Conservation (phyloP, 2,888 invertebrate genomes). For the Lasioglossum villosulum region DNA sequence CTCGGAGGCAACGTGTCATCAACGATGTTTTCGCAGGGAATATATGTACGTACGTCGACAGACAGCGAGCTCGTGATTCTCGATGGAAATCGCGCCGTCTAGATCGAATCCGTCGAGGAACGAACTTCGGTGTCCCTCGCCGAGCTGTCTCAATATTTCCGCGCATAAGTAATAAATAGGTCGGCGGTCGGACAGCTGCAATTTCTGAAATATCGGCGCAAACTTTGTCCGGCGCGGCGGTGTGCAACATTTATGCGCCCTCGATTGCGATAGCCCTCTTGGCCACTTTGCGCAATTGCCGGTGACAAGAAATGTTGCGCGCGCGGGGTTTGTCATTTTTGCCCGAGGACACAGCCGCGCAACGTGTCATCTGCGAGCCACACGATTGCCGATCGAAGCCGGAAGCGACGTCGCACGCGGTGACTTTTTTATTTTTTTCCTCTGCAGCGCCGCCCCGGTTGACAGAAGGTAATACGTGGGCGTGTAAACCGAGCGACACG, state of each 20-base stretch:
- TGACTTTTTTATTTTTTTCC: slow-evolving; percentile 11
- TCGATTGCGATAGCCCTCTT: slow-evolving; percentile 15
- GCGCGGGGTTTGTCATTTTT: slow-evolving; percentile 37
- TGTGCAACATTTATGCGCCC: slow-evolving; percentile 26
- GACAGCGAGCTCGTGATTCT: slow-evolving; percentile 30
- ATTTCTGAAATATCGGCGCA: slow-evolving; percentile 17
- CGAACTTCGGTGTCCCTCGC: background rate
- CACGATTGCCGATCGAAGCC: slow-evolving; percentile 35
- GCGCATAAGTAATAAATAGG: background rate
- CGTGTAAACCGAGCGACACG: slow-evolving; percentile 54
- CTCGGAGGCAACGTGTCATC: slow-evolving; percentile 12
- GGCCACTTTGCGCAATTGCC: slow-evolving; percentile 17
- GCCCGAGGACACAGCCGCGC: slow-evolving; percentile 42
- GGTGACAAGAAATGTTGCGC: slow-evolving; percentile 13
- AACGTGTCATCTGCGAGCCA: slow-evolving; percentile 49
- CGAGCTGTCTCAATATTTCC: background rate
- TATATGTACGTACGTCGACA: slow-evolving; percentile 29
- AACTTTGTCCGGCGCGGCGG: background rate
- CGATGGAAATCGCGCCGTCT: slow-evolving; percentile 26
- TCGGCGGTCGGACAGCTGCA: background rate
- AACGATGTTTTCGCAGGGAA: slow-evolving; percentile 25
- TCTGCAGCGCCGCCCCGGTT: slow-evolving; percentile 1
- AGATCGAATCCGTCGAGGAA: background rate
- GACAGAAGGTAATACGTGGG: slow-evolving; percentile 60
- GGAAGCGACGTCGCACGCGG: slow-evolving; percentile 49